Percentiles rank a stretch among this genome's conserved stretches.
Evolutionary conservation across 2,888 invertebrate species (phyloP).

Genomic region (Tinea pellionella): DNA sequence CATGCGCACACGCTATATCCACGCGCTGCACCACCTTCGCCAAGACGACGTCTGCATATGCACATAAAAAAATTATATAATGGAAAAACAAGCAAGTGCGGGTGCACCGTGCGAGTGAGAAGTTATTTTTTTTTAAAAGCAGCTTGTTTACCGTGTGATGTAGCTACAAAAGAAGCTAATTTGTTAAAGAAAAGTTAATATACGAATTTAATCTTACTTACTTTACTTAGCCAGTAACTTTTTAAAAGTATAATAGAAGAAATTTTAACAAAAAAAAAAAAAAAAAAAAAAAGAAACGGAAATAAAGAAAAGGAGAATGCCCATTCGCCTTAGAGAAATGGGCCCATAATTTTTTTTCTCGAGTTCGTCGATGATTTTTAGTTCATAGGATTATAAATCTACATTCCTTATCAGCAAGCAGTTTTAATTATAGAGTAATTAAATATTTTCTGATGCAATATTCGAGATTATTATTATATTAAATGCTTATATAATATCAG

Average conservation of each 20-base stretch:
- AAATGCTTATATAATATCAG: no score
- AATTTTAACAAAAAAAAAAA: background rate
- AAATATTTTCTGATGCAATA: no score
- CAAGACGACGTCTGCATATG: slow-evolving; percentile 46
- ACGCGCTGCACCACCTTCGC: slow-evolving; percentile 51
- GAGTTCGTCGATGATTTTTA: no score
- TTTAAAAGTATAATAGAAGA: background rate
- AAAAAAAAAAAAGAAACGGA: background rate
- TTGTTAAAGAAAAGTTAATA: background rate
- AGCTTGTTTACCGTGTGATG: background rate
- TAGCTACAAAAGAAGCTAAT: background rate
- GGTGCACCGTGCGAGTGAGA: no score
- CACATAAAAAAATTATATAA: no score
- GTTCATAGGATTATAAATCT: no score
- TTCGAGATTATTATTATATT: no score
- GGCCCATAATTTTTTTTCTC: no score
- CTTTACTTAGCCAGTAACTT: background rate
- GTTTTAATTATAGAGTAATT: no score
- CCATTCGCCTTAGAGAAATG: no score
- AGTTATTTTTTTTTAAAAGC: background rate
- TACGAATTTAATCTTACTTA: background rate
- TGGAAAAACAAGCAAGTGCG: no score
- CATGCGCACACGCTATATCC: slow-evolving; percentile 57
- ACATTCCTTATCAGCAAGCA: no score
- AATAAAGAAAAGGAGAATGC: background rate